Evolutionary conservation across 37 sponge, comb jelly and placozoan species (phyloP).

Genomic region (Haliclona indistincta): DNA sequence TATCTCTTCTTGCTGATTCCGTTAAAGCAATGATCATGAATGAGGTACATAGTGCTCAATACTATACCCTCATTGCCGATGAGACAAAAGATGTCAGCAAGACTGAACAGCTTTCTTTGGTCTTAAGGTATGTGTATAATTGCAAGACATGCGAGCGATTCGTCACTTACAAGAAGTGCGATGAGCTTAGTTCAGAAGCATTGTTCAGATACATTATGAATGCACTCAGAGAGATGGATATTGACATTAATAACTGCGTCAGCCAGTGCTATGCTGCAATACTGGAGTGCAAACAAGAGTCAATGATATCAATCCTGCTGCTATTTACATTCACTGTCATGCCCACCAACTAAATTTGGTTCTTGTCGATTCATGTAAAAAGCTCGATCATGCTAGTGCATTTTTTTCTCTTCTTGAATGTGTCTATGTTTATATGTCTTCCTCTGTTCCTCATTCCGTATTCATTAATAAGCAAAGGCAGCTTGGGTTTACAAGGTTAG

Average conservation of each 20-base stretch:
- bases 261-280: conserved; percentile 21
- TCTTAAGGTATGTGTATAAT: conserved; percentile 8
- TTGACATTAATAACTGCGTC: neutral
- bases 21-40: neutral
- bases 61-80: conserved; percentile 14
- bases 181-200: neutral
- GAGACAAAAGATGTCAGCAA: conserved; percentile 24
- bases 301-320: no score
- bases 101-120: conserved; percentile 6
- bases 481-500: conserved; percentile 1
- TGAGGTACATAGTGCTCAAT: neutral
- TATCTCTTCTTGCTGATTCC: neutral
- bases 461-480: conserved; percentile 17
- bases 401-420: conserved; percentile 18
- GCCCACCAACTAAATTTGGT: conserved; percentile 14
- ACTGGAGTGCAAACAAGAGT: neutral
- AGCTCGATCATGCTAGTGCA: neutral
- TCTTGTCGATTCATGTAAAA: conserved; percentile 9
- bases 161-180: neutral
- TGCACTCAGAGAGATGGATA: neutral
- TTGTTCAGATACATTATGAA: conserved; percentile 2
- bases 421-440: conserved; percentile 9
- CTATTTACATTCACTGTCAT: conserved; percentile 3
- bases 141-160: conserved; percentile 5
- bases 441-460: neutral